Base-by-base conservation (phyloP, 2,797 vertebrate genomes). In the Trachops cirrhosus region DNA sequence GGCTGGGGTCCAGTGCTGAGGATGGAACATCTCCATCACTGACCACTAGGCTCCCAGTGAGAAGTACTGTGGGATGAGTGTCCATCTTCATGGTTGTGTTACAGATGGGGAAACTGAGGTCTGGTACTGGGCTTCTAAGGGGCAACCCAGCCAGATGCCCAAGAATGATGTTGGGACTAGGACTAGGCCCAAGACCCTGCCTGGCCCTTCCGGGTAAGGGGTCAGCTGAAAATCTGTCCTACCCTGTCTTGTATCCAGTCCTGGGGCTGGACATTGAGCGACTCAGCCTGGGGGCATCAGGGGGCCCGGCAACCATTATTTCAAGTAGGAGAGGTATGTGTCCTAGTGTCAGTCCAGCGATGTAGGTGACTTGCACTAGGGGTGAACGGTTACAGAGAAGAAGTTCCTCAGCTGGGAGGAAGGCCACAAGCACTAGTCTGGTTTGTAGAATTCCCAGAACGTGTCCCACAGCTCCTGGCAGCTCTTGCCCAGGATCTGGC, bases 381-480 rank as follows among this genome's bases (percentile, higher is more conserved):
- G 99, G 98, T 0, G 99, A 98, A 50, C 10, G 48, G 32, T 78
- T 11, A 99, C 97, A 82, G 99, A 99, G 97, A 99, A 99, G 98
- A 99, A 99, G 83, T 99, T 99, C 34, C 99, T 77, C 97, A 99
- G 98, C 98, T 99, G 99, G 2, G 99, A 99, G 0, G 98, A 97
- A 0, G 99, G 99, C 99, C 99, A 99, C 64, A 99, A 88, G n/a
- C 99, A 99, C 99, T 99, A 99, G 97, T 99, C 99, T 0, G 98
- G 98, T 99, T 99, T 99, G 89, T 99, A 99, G 68, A 99, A 99
- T 59, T 99, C 99, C 99, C 99, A 99, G 93, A 99, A 99, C 95
- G 99, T 99, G 77, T 98, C 98, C 97, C 89, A 98, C 44, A 99
- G 99, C 93, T 99, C 99, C 26, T 89, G 93, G 97, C 96, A 98